phyloP scores from a whole-genome alignment of 2,797 vertebrate species.

The Sebastes paucispinis region DNA sequence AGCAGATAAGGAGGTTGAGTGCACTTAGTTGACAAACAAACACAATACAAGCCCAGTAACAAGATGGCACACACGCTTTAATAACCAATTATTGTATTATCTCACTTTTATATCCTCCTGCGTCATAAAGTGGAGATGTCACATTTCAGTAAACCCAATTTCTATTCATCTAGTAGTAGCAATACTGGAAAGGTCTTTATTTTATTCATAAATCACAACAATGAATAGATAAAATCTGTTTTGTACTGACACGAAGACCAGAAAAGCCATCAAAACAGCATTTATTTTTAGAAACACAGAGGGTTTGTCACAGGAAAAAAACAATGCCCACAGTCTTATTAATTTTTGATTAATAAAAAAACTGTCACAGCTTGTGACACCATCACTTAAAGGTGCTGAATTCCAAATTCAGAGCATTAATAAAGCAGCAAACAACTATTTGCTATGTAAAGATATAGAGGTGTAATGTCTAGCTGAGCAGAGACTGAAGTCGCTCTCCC shows the following conservation, averaged over 20 bases:
- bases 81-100: conserved; percentile 38
- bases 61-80: neutral
- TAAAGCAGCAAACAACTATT: neutral
- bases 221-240: neutral
- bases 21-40: conserved; percentile 54
- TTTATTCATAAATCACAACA: neutral
- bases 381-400: neutral
- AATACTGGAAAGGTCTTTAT: neutral
- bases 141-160: neutral
- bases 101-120: conserved; percentile 14
- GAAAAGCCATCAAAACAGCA: neutral
- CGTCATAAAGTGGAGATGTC: neutral
- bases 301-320: neutral
- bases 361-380: neutral
- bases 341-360: neutral
- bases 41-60: conserved; percentile 20
- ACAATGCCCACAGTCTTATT: neutral
- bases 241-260: neutral
- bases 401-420: neutral
- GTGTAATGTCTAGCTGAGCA: neutral
- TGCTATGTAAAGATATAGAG: neutral
- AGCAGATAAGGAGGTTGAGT: conserved; percentile 31
- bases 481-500: no score
- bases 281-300: neutral
- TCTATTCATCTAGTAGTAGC: neutral